These are phyloP conservation scores for Piaya cayana DNA, from an alignment of 2,113 vertebrate species.

Conservation along the genomic window DNA sequence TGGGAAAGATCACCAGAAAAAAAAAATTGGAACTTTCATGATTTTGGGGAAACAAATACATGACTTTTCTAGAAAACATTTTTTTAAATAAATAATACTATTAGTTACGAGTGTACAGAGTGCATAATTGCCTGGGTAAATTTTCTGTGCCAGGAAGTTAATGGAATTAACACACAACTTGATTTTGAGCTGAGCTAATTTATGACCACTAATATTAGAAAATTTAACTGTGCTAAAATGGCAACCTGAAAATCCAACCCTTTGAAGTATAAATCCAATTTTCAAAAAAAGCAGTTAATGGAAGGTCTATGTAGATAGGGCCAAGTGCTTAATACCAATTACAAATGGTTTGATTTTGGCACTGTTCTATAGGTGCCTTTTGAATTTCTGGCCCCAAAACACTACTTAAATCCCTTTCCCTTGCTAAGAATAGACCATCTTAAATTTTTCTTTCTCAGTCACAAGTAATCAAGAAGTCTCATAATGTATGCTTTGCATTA, in stretches of 20 bases:
- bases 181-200: constrained; percentile 28
- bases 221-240: constrained; percentile 44
- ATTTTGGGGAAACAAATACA: neutral
- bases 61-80: neutral
- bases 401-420: neutral
- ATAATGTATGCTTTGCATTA: neutral
- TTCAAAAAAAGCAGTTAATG: neutral
- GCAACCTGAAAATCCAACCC: constrained; percentile 26
- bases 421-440: neutral
- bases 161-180: constrained; percentile 39
- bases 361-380: neutral
- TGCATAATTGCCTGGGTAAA: neutral
- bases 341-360: neutral
- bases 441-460: neutral
- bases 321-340: neutral
- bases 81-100: neutral
- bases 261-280: constrained; percentile 29
- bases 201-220: constrained; percentile 34
- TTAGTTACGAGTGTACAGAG: neutral
- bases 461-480: neutral
- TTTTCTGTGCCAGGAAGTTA: constrained; percentile 1
- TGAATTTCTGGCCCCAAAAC: neutral
- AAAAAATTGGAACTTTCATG: neutral
- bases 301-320: neutral
- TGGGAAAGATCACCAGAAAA: neutral